These are phyloP conservation scores for Spea bombifrons DNA, from an alignment of 2,113 vertebrate genomes.

Conservation along the genomic window DNA sequence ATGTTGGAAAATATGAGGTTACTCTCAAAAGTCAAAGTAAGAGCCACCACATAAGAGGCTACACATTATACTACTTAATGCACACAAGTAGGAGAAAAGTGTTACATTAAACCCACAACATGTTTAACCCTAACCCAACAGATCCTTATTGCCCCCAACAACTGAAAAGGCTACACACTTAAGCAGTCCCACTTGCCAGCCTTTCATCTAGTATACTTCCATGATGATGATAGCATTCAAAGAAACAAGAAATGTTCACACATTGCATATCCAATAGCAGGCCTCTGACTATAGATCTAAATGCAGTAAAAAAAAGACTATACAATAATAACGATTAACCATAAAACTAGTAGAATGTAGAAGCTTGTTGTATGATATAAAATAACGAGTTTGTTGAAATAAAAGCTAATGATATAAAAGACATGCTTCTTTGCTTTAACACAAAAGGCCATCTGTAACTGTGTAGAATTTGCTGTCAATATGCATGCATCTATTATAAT, in stretches of 20 bases:
- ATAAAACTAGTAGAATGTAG: background rate
- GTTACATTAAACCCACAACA: too few species aligned
- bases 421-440: constrained; percentile 21
- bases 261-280: background rate
- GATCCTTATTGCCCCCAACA: too few species aligned
- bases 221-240: too few species aligned
- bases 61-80: too few species aligned
- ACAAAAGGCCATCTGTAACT: constrained; percentile 28
- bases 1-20: too few species aligned
- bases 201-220: too few species aligned
- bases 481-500: constrained; percentile 31
- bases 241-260: background rate
- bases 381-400: constrained; percentile 13
- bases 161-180: too few species aligned
- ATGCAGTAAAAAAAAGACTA: background rate
- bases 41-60: too few species aligned
- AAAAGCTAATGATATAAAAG: constrained; percentile 26
- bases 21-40: too few species aligned
- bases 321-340: background rate
- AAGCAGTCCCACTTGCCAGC: too few species aligned
- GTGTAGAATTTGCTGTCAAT: constrained; percentile 18
- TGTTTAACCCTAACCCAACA: too few species aligned
- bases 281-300: background rate
- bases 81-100: too few species aligned
- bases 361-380: background rate